Evolutionary conservation across 2,797 vertebrate species (phyloP), one percentile per base, ranked within the genome.

Genomic region (Podarcis lilfordi): DNA sequence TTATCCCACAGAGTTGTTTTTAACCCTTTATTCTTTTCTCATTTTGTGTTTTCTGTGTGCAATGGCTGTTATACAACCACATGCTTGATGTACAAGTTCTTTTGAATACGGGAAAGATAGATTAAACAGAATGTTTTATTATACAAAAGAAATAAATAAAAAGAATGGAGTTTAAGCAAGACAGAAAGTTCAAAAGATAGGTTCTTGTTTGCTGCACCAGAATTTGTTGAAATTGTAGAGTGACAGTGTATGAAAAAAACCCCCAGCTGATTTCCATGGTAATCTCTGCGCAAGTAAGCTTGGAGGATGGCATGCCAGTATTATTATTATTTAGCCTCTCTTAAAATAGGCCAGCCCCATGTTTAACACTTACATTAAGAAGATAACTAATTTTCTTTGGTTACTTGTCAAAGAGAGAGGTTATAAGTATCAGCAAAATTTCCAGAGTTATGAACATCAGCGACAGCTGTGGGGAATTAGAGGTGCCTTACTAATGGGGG

Each of bases 231-330:
- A 66, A 69, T 32, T 32, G 29, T 8, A 78, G 81, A 77, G 81
- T 61, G 75, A 66, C 17, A 17, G 71, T n/a, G 75, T 78, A 80
- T 75, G 82, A 81, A 92, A 86, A 64, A 50, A 23, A 88, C 85
- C 9, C 50, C 50, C 50, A 82, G 45, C 19, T 88, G 91, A 94
- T 96, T 93, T 91, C 93, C 95, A 95, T 95, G 96, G 94, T 85
- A 94, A 96, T 93, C 89, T 82, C 6, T 87, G 91, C 19, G 79
- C 82, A 90, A 83, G 55, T 80, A 86, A 83, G 79, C 69, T 79
- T 80, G 23, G 84, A 88, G 90, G 86, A 88, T 93, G 82, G 91
- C 87, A 75, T 88, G 88, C 86, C 85, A 88, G 91, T 64, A 64
- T 64, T 64, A 64, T 64, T 71, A 86, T 93, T 94, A 91, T 94